Evolutionary conservation across 1,140 invertebrate species (phyloP), one percentile per base, ranked within the genome.

Genomic region (Drosophila rufa): DNA sequence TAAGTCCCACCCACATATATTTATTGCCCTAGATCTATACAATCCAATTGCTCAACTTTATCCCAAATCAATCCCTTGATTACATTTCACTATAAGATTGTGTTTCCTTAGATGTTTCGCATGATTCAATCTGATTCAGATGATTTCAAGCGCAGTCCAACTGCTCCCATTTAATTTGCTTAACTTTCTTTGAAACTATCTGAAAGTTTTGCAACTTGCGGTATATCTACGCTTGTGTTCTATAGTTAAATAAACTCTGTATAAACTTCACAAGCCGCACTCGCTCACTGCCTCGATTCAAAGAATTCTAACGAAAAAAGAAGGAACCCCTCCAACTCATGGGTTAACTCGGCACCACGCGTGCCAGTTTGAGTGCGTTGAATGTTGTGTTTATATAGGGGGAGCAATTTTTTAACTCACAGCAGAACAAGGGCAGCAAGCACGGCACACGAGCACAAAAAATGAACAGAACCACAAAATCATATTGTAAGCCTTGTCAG

Each of bases 401-500:
- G 30, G 33, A 27, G 36, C 71, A 51, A 80, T 76, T 82, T 81
- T 62, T 80, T 65, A 66, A 42, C 64, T 57, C 53, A 43, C 9
- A 47, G 48, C 69, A 67, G 15, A 68, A 51, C 61, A 68, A 67
- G 14, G 25, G 60, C 60, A 60, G 30, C 51, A 47, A 48, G 76
- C 80, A 64, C 47, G 67, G 69, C 53, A 56, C 58, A 56, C 58
- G 48, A 61, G 75, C 61, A 78, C 58, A 89, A 82, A 74, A 90
- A 86, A 74, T 65, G 84, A 70, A 79, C 78, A 89, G 66, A 69
- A 82, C 84, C 84, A 79, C 85, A 90, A 90, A 90, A 89, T 89
- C 84, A 90, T 89, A 87, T 90, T 89, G 85, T 90, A 89, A 89
- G 81, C 80, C 78, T 75, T 84, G 85, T 90, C 81, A 84, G 78